A percentile compares a stretch with the other conserved stretches of the same genome.
phyloP scores from a whole-genome alignment of 2,113 vertebrate genomes.

The Anser cygnoides region DNA sequence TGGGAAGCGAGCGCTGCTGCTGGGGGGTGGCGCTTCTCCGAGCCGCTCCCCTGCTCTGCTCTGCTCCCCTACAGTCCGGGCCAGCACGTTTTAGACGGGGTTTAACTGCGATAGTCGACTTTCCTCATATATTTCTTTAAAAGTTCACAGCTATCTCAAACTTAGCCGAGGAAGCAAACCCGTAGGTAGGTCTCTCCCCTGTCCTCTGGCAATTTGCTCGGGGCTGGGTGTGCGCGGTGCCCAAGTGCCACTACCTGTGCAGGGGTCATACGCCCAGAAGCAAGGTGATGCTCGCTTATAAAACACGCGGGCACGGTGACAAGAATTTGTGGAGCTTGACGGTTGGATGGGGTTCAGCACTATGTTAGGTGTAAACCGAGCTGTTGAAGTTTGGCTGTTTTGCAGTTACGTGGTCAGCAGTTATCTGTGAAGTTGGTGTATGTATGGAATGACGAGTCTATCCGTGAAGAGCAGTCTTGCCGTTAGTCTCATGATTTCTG shows the following conservation, averaged over 20 bases:
- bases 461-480: not conserved
- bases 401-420: not conserved
- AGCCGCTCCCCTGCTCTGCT: not conserved
- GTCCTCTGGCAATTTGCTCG: not conserved
- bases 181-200: not conserved
- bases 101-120: not conserved
- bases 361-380: not conserved
- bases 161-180: not conserved
- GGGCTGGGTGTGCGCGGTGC: accelerated
- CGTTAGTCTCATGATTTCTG: not conserved
- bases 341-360: not conserved
- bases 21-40: not conserved
- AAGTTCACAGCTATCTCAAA: not conserved
- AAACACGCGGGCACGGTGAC: not conserved
- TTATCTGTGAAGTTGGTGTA: not conserved
- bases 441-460: not conserved
- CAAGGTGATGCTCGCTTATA: not conserved
- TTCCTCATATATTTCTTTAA: not conserved
- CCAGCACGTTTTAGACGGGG: not conserved
- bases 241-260: too few relatives aligned
- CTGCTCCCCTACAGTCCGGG: not conserved
- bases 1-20: too few relatives aligned
- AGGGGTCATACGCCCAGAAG: not conserved
- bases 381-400: not conserved
- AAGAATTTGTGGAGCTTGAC: not conserved